Conservation (phyloP, 1,140 invertebrate species). For the Globodera rostochiensis region DNA sequence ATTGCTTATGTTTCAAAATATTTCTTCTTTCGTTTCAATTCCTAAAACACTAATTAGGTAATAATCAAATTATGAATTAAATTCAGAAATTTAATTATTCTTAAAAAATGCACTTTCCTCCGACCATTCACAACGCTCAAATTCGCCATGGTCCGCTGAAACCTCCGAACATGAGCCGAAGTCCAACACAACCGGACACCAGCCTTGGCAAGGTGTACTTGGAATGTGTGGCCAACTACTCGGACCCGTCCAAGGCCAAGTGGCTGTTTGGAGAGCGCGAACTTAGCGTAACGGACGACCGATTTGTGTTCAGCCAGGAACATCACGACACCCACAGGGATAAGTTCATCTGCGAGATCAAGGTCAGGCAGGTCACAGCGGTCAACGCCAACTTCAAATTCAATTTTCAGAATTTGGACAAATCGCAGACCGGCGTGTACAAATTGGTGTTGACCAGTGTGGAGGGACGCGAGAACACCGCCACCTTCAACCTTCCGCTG, state of each 20-base stretch:
- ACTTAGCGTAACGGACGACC: slow-evolving; percentile 7
- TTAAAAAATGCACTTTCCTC: neutral
- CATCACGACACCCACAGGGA: slow-evolving; percentile 24
- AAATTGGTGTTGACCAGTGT: slow-evolving; percentile 24
- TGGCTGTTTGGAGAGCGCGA: slow-evolving; percentile 24
- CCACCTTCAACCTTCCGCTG: slow-evolving; percentile 22
- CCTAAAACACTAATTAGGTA: neutral
- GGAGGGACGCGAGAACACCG: slow-evolving; percentile 25
- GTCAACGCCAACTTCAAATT: neutral
- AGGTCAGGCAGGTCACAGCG: neutral
- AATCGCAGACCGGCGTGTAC: slow-evolving; percentile 24
- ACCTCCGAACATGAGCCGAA: slow-evolving; percentile 18
- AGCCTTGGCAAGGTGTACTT: slow-evolving; percentile 26
- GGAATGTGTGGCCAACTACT: slow-evolving; percentile 20
- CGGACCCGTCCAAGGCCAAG: slow-evolving; percentile 19
- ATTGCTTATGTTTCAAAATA: neutral
- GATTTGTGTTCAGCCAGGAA: slow-evolving; percentile 17
- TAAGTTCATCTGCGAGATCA: slow-evolving; percentile 28
- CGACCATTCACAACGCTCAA: slow-evolving; percentile 28
- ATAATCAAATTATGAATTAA: neutral
- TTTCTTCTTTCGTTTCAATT: neutral
- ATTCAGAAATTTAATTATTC: too few relatives aligned
- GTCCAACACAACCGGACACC: slow-evolving; percentile 11
- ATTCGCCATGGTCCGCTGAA: slow-evolving; percentile 29
- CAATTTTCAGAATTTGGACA: slow-evolving; percentile 15